phyloP scores from a whole-genome alignment of 2,797 vertebrate genomes.

The Decapterus maruadsi region DNA sequence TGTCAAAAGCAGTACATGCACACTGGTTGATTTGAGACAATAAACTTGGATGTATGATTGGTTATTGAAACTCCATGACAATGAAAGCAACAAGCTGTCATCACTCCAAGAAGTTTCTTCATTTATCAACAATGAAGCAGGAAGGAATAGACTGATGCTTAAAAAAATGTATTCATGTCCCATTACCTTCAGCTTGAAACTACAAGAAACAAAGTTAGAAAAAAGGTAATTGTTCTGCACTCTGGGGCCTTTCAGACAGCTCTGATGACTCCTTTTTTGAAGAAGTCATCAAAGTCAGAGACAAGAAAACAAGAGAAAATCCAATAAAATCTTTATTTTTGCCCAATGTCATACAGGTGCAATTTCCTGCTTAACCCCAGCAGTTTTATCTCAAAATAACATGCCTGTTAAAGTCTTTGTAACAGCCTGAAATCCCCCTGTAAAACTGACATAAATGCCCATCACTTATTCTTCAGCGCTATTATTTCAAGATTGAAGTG shows the following conservation, averaged over 20 bases:
- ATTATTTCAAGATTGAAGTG: constrained; percentile 67
- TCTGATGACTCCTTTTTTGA: constrained; percentile 42
- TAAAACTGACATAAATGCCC: constrained; percentile 54
- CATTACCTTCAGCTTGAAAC: constrained; percentile 13
- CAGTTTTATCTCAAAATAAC: constrained; percentile 35
- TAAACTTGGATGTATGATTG: no score
- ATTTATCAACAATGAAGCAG: background rate
- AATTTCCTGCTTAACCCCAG: constrained; percentile 32
- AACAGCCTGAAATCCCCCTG: constrained; percentile 44
- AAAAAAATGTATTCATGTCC: constrained; percentile 3
- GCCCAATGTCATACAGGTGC: constrained; percentile 41
- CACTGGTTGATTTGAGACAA: background rate
- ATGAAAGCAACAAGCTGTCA: background rate
- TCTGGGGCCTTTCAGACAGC: constrained; percentile 11
- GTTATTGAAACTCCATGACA: background rate
- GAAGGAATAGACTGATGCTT: background rate
- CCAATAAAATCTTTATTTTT: constrained; percentile 41
- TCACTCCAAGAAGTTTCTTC: background rate
- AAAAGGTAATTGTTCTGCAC: constrained; percentile 34
- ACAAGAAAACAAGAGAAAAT: constrained; percentile 44
- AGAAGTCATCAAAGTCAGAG: constrained; percentile 45
- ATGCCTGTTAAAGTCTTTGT: constrained; percentile 29
- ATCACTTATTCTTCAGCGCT: constrained; percentile 31
- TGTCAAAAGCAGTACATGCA: background rate
- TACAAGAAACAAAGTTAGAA: constrained; percentile 21